These are phyloP conservation scores for Xanthorhoe spadicearia DNA, from an alignment of 2,888 invertebrate genomes.

Conservation along the genomic window DNA sequence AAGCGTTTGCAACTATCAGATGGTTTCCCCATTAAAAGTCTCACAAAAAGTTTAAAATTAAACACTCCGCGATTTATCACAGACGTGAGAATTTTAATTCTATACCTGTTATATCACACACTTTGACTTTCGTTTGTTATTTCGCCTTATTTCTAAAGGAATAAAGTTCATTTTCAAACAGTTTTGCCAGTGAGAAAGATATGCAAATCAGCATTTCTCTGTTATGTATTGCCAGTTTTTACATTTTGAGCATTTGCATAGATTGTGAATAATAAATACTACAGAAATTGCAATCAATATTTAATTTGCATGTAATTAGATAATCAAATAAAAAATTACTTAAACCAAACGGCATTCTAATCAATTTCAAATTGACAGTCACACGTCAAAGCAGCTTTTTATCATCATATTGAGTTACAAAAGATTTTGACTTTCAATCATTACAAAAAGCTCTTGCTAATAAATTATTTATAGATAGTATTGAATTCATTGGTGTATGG, in stretches of 20 bases:
- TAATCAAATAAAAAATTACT: no score
- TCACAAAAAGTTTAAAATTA: slow-evolving; percentile 27
- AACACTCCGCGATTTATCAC: slow-evolving; percentile 25
- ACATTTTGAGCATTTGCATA: slow-evolving; percentile 24
- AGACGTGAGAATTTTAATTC: slow-evolving; percentile 33
- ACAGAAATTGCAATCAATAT: neutral
- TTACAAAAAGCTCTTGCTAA: no score
- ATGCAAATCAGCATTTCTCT: slow-evolving; percentile 56
- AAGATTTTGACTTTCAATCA: no score
- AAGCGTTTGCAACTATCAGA: slow-evolving; percentile 12
- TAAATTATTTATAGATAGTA: no score
- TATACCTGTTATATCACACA: slow-evolving; percentile 29
- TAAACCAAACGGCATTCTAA: neutral
- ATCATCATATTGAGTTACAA: no score
- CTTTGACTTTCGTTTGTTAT: slow-evolving; percentile 35
- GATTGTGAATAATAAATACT: neutral
- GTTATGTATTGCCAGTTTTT: slow-evolving; percentile 37
- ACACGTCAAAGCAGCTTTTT: neutral
- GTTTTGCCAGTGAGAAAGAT: slow-evolving; percentile 46
- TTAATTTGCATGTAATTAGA: neutral
- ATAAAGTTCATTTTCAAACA: slow-evolving; percentile 26
- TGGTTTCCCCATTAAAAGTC: slow-evolving; percentile 19
- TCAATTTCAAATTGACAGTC: neutral
- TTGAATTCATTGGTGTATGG: no score
- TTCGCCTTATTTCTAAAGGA: slow-evolving; percentile 13